Conservation (phyloP, 2,797 vertebrate species). For the Peromyscus eremicus region DNA sequence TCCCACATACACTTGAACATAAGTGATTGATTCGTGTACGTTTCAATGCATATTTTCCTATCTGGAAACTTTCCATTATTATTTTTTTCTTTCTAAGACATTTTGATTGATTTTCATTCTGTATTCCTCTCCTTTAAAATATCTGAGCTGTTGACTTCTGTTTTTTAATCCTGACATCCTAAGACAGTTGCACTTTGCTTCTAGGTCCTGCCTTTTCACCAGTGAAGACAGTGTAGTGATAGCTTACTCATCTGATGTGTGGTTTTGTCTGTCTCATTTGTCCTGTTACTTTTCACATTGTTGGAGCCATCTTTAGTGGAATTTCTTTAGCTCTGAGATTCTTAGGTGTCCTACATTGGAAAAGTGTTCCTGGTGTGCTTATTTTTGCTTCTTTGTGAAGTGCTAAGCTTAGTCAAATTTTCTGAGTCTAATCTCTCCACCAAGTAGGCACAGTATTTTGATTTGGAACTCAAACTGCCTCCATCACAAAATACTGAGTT, state of each 20-base stretch:
- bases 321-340: neutral
- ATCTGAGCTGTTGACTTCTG: neutral
- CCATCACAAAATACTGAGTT: neutral
- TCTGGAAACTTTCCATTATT: neutral
- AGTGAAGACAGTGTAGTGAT: neutral
- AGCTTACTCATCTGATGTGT: neutral
- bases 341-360: neutral
- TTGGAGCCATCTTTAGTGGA: neutral
- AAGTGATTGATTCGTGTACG: neutral
- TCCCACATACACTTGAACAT: neutral
- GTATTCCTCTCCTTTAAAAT: neutral
- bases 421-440: neutral
- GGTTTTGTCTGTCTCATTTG: neutral
- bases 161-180: neutral
- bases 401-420: neutral
- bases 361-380: neutral
- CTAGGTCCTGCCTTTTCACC: neutral
- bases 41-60: neutral
- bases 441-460: neutral
- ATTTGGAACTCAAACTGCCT: neutral
- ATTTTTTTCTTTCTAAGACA: neutral
- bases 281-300: neutral
- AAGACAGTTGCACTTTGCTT: neutral
- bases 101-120: constrained; percentile 1
- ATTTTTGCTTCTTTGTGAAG: neutral